These are phyloP conservation scores for Stenotaenia linearis DNA, from an alignment of 2,888 invertebrate genomes.

Conservation along the genomic window DNA sequence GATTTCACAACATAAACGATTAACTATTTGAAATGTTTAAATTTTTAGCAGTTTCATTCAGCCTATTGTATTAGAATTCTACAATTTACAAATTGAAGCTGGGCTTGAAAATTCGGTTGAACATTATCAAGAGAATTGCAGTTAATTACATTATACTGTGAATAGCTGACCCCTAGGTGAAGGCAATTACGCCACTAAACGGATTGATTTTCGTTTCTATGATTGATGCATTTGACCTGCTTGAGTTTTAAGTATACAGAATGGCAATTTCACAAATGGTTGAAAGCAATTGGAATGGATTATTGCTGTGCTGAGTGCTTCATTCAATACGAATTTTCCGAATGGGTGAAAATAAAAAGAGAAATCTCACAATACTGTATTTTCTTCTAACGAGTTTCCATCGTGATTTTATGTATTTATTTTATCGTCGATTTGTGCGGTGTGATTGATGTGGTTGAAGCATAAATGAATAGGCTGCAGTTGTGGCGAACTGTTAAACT, in stretches of 20 bases:
- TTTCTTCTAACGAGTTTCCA: background rate
- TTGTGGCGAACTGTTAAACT: background rate
- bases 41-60: no score
- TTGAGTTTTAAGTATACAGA: constrained; percentile 11
- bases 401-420: constrained; percentile 4
- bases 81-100: background rate
- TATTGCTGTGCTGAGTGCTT: constrained; percentile 7
- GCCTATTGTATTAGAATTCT: background rate
- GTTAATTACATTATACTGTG: constrained; percentile 18
- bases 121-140: constrained; percentile 10
- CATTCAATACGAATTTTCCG: constrained; percentile 14
- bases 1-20: no score
- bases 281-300: constrained; percentile 24
- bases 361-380: background rate
- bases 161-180: constrained; percentile 8
- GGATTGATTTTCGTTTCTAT: constrained; percentile 14
- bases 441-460: constrained; percentile 13
- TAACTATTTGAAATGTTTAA: background rate
- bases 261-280: constrained; percentile 24
- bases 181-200: constrained; percentile 11
- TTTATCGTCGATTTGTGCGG: constrained; percentile 1
- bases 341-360: background rate
- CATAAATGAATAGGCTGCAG: background rate
- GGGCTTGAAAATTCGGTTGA: background rate
- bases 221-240: constrained; percentile 24